Evolutionary conservation across 2,113 vertebrate species (phyloP), one percentile per base, ranked within the genome.

Genomic region (Bombycilla garrulus): DNA sequence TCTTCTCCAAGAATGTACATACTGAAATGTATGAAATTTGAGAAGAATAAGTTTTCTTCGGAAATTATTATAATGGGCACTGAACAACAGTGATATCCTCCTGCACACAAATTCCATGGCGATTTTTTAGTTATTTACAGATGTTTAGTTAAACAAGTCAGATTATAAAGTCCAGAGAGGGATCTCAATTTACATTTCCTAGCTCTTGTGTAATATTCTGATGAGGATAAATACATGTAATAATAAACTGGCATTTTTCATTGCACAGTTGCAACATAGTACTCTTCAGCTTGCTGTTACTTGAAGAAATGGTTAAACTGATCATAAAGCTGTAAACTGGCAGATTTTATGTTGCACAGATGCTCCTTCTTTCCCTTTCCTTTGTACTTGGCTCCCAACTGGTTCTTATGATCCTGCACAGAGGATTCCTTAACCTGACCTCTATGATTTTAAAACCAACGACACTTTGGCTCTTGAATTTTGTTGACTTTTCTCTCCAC

Each of bases 401-500:
- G 95, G 81, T 93, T 77, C 87, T 96, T 61, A 80, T 22, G 44
- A 56, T 95, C 80, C 95, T 88, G 92, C 90, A 86, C 84, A 94
- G 91, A 93, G 86, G 92, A 93, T 94, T 94, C 90, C 88, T 94
- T 95, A 95, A 96, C 94, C 84, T 84, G 67, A 93, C 74, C 88
- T 92, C 93, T 58, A 26, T 26, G 90, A 90, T 97, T 94, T 97
- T 76, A 96, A 90, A 91, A 58, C 91, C 91, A 90, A 92, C 26
- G 89, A 93, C 65, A 76, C 22, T 96, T 91, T 91, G 90, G 90
- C 94, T 97, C 94, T 78, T 78, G 95, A 94, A 97, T 94, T 82
- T 93, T 97, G 98, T 98, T 98, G 96, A 97, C 96, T 97, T 98
- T 95, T 94, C 93, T 89, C 85, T n/a, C 89, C 92, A 69, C 95